phyloP scores from a whole-genome alignment of 2,113 vertebrate genomes.

The Amphilophus citrinellus region DNA sequence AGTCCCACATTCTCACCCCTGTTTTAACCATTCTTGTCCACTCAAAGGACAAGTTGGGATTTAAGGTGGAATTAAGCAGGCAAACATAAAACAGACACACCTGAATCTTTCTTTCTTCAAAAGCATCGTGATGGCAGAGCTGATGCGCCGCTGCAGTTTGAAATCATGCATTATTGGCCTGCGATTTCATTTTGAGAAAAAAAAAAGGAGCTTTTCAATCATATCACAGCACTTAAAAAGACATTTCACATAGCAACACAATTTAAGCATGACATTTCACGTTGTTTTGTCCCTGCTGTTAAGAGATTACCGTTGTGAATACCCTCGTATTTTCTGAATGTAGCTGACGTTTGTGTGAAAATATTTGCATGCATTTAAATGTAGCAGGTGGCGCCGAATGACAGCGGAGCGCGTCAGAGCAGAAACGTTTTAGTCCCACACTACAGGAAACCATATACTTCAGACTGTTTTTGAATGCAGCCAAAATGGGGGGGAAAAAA shows the following conservation, averaged over 20 bases:
- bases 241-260: not conserved
- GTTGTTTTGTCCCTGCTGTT: not conserved
- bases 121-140: too few relatives aligned
- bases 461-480: constrained; percentile 29
- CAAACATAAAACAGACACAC: not conserved
- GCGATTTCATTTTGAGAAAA: not conserved
- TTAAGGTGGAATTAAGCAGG: not conserved
- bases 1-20: too few relatives aligned
- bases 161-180: not conserved
- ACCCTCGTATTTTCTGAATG: constrained; percentile 59
- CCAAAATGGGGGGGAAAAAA: constrained; percentile 18
- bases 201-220: not conserved
- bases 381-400: constrained; percentile 65
- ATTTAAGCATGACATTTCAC: not conserved
- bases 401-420: constrained; percentile 22
- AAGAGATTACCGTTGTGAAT: not conserved
- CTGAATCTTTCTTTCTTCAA: too few relatives aligned
- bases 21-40: too few relatives aligned
- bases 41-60: too few relatives aligned
- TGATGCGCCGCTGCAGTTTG: not conserved
- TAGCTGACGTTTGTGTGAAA: constrained; percentile 58
- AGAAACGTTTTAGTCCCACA: not conserved
- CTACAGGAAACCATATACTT: not conserved
- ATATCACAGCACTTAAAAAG: not conserved
- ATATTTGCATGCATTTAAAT: constrained; percentile 66